A percentile compares a stretch with the other conserved stretches of the same genome.
phyloP scores from a whole-genome alignment of 1,140 invertebrate genomes.

The Cylas formicarius region DNA sequence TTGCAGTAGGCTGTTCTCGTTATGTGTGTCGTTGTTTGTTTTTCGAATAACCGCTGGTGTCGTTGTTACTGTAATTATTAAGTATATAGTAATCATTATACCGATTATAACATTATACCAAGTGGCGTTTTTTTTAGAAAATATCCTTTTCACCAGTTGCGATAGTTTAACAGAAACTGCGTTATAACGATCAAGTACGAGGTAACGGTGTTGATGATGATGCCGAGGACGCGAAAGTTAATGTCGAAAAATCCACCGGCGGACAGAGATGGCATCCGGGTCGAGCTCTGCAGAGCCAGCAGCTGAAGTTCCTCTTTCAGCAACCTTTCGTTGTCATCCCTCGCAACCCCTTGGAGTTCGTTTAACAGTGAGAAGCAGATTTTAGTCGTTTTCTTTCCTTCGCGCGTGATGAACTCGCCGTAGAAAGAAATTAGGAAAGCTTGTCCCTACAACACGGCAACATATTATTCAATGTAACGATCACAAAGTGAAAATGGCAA shows the following conservation, averaged over 20 bases:
- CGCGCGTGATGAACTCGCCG: constrained; percentile 14
- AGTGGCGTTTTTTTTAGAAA: too few relatives aligned
- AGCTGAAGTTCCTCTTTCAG: constrained; percentile 14
- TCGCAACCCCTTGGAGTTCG: constrained; percentile 11
- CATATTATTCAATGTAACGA: too few relatives aligned
- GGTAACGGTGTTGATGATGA: constrained; percentile 17
- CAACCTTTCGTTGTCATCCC: constrained; percentile 12
- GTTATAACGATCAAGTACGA: constrained; percentile 21
- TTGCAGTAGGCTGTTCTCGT: constrained; percentile 36
- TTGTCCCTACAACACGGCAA: constrained; percentile 15
- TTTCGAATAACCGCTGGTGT: too few relatives aligned
- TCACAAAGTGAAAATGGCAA: too few relatives aligned
- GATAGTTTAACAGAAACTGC: constrained; percentile 17
- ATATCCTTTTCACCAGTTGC: too few relatives aligned
- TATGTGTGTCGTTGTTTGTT: constrained; percentile 24
- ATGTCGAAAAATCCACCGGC: constrained; percentile 19
- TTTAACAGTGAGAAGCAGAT: constrained; percentile 17
- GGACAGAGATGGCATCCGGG: constrained; percentile 14
- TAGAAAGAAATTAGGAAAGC: constrained; percentile 16
- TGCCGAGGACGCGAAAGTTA: constrained; percentile 16
- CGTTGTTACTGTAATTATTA: too few relatives aligned
- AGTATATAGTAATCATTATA: too few relatives aligned
- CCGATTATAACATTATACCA: too few relatives aligned
- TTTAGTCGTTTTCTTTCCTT: constrained; percentile 19
- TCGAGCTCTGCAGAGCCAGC: constrained; percentile 15